Percentiles rank a stretch among this genome's conserved stretches.
These are phyloP conservation scores for Pocillopora meandrina DNA, from an alignment of 92 coral and sea anemone species.

Conservation along the genomic window DNA sequence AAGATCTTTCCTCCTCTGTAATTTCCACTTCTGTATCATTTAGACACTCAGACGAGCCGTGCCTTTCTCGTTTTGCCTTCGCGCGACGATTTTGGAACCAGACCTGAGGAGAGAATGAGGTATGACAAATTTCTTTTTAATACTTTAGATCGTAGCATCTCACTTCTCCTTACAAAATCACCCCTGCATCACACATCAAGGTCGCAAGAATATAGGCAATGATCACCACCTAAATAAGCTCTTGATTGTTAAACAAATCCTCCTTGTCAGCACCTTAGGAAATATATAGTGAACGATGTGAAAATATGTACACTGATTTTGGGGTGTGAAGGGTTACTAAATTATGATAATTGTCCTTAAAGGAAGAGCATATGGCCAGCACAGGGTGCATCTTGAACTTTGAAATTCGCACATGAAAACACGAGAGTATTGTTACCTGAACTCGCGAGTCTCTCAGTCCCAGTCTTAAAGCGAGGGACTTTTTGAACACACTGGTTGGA, in stretches of 20 bases:
- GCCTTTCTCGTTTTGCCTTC: conserved; percentile 83
- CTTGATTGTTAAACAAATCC: too few relatives aligned
- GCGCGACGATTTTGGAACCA: conserved; percentile 99
- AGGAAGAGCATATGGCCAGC: neutral
- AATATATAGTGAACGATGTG: too few relatives aligned
- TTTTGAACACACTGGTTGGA: conserved; percentile 94
- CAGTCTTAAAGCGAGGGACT: conserved; percentile 90
- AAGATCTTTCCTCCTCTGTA: conserved; percentile 27
- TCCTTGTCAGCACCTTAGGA: too few relatives aligned
- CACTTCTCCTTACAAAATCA: too few relatives aligned
- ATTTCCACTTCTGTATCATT: conserved; percentile 40
- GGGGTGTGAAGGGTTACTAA: too few relatives aligned
- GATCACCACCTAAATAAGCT: too few relatives aligned
- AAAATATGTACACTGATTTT: too few relatives aligned
- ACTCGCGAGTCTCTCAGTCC: conserved; percentile 97
- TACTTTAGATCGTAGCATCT: too few relatives aligned
- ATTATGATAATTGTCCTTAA: neutral
- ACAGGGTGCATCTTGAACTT: neutral
- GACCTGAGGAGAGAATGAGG: conserved; percentile 51
- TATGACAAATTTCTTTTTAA: neutral
- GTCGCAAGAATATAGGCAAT: too few relatives aligned
- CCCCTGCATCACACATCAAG: too few relatives aligned
- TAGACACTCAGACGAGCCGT: conserved; percentile 38
- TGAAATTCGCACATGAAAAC: neutral
- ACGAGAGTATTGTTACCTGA: conserved; percentile 58